These are phyloP conservation scores for Caenorhabditis zanzibari DNA, from an alignment of 2,888 invertebrate species.

Conservation along the genomic window DNA sequence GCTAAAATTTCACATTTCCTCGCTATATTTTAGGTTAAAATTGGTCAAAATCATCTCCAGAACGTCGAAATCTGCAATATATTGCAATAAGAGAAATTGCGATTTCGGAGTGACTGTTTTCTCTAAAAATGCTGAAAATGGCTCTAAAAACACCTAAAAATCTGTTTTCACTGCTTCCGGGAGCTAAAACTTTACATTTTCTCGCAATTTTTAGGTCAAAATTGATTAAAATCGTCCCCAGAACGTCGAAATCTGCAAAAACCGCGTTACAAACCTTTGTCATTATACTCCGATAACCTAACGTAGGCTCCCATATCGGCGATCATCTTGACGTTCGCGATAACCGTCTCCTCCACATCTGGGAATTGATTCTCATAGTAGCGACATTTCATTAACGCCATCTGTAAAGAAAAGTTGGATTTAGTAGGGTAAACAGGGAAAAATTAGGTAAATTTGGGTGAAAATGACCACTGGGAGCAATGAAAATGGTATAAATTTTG, in stretches of 20 bases:
- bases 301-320: slow-evolving; percentile 99
- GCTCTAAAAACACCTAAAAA: too few relatives aligned
- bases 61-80: too few relatives aligned
- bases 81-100: too few relatives aligned
- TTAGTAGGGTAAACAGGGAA: not conserved
- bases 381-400: slow-evolving; percentile 95
- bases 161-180: too few relatives aligned
- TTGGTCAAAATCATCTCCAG: too few relatives aligned
- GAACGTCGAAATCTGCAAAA: too few relatives aligned
- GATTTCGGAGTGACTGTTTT: too few relatives aligned
- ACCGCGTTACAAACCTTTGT: slow-evolving; percentile 92
- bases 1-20: not conserved
- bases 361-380: slow-evolving; percentile 98
- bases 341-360: slow-evolving; percentile 97
- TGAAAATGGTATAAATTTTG: not conserved
- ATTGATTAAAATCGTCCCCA: too few relatives aligned
- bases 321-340: slow-evolving; percentile 93
- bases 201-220: too few relatives aligned
- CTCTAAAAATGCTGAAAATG: too few relatives aligned
- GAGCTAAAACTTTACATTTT: too few relatives aligned
- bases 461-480: not conserved
- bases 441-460: not conserved
- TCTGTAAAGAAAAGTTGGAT: slow-evolving; percentile 84
- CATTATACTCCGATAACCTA: slow-evolving; percentile 96
- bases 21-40: too few relatives aligned